Evolutionary conservation across 2,888 invertebrate species (phyloP).

Genomic region (Caenorhabditis uteleia): DNA sequence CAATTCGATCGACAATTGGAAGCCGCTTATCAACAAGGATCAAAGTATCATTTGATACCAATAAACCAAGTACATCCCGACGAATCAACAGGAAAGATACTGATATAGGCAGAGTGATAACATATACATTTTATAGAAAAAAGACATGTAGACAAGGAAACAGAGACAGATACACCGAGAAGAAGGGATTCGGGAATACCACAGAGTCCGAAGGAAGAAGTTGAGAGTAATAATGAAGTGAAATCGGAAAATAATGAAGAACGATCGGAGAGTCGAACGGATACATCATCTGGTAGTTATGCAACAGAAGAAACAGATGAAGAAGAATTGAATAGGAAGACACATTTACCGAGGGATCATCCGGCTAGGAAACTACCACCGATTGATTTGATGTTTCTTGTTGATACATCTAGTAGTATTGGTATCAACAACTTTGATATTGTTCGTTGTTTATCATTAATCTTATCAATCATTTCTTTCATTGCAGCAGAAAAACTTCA

Average conservation of each 20-base stretch:
- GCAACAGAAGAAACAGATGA: constrained; percentile 15
- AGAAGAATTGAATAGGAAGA: constrained; percentile 29
- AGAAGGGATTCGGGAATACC: constrained; percentile 31
- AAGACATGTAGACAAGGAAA: background rate
- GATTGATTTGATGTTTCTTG: constrained; percentile 62
- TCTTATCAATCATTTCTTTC: background rate
- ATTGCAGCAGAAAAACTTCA: constrained; percentile 55
- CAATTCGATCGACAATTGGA: constrained; percentile 36
- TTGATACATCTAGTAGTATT: constrained; percentile 61
- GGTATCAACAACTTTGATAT: constrained; percentile 61
- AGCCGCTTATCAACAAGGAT: constrained; percentile 32
- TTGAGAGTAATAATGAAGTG: constrained; percentile 5
- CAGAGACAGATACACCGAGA: constrained; percentile 2
- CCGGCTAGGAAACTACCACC: constrained; percentile 62
- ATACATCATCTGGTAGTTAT: constrained; percentile 15
- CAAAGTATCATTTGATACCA: constrained; percentile 11
- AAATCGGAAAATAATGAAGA: constrained; percentile 1
- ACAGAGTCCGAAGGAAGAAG: constrained; percentile 1
- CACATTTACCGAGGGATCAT: constrained; percentile 50
- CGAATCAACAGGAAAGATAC: background rate
- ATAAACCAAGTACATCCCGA: constrained; percentile 10
- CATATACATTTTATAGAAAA: background rate
- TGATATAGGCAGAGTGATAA: no score
- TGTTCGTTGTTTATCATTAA: constrained; percentile 26
- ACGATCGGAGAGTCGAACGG: constrained; percentile 4